Conservation (phyloP, 2,888 invertebrate genomes). For the Apamea monoglypha region DNA sequence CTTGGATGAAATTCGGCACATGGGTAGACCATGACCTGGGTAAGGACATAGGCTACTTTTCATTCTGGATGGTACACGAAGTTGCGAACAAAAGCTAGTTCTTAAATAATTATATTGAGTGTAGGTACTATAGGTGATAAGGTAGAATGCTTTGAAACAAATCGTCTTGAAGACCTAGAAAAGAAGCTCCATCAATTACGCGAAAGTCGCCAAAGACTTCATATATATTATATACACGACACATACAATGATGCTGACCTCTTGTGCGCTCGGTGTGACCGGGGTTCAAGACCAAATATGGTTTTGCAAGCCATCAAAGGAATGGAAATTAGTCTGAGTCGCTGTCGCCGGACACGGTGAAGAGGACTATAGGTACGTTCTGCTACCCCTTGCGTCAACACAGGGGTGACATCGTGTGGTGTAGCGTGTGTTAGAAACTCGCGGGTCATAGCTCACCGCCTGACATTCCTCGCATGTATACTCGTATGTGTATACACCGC, state of each 20-base stretch:
- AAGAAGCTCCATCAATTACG: too few relatives aligned
- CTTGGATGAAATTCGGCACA: too few relatives aligned
- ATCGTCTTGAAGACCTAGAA: neutral
- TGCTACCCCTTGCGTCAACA: neutral
- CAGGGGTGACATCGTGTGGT: neutral
- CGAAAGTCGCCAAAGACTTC: neutral
- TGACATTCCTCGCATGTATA: constrained; percentile 1
- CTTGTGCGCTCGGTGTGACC: neutral
- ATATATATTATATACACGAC: too few relatives aligned
- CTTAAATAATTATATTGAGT: too few relatives aligned
- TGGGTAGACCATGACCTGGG: too few relatives aligned
- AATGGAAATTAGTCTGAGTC: neutral
- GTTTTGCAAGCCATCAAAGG: neutral
- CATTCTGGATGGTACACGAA: too few relatives aligned
- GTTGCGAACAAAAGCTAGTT: too few relatives aligned
- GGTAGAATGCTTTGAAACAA: too few relatives aligned
- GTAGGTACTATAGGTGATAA: too few relatives aligned
- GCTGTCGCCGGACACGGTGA: neutral
- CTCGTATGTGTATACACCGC: neutral
- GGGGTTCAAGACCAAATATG: neutral
- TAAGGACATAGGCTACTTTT: too few relatives aligned
- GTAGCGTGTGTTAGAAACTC: neutral
- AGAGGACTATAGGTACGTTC: neutral
- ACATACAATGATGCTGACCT: neutral
- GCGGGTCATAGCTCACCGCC: constrained; percentile 22